A percentile compares a stretch with the other conserved stretches of the same genome.
phyloP scores from a whole-genome alignment of 2,888 invertebrate genomes.

The Noctuana brunneofusca region DNA sequence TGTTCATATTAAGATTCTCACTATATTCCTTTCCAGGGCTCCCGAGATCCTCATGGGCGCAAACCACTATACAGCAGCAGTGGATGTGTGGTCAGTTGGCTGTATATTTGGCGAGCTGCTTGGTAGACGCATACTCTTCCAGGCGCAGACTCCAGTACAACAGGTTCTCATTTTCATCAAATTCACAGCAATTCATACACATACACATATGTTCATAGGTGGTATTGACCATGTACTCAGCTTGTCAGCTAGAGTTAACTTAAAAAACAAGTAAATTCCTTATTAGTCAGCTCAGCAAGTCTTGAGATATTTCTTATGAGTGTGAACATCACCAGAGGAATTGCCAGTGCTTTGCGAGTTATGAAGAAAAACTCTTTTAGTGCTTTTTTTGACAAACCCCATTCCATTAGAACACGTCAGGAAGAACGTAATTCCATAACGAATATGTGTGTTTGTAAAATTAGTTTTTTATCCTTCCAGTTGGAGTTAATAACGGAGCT shows the following conservation, averaged over 20 bases:
- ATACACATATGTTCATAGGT: background rate
- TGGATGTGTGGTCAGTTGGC: constrained; percentile 99
- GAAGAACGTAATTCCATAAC: background rate
- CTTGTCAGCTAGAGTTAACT: no score
- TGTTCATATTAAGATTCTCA: background rate
- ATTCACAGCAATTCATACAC: no score
- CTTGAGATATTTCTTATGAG: no score
- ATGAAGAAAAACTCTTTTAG: background rate
- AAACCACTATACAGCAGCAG: constrained; percentile 96
- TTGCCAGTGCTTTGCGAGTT: no score
- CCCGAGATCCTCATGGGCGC: constrained; percentile 99
- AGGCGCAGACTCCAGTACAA: constrained; percentile 98
- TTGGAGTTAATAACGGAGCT: constrained; percentile 98
- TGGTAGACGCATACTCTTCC: constrained; percentile 97
- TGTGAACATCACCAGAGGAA: no score
- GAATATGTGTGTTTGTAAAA: no score
- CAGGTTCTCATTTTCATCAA: constrained; percentile 86
- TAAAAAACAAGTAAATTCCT: no score
- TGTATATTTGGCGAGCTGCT: constrained; percentile 99
- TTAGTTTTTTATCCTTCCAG: constrained; percentile 70
- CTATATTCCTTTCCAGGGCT: constrained; percentile 84
- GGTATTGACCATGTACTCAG: background rate
- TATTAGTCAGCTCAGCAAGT: no score
- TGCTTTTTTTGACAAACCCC: background rate
- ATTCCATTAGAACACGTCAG: background rate